Evolutionary conservation across 2,113 vertebrate genomes (phyloP), one percentile per base, ranked within the genome.

Genomic region (Rhinoptilus africanus): DNA sequence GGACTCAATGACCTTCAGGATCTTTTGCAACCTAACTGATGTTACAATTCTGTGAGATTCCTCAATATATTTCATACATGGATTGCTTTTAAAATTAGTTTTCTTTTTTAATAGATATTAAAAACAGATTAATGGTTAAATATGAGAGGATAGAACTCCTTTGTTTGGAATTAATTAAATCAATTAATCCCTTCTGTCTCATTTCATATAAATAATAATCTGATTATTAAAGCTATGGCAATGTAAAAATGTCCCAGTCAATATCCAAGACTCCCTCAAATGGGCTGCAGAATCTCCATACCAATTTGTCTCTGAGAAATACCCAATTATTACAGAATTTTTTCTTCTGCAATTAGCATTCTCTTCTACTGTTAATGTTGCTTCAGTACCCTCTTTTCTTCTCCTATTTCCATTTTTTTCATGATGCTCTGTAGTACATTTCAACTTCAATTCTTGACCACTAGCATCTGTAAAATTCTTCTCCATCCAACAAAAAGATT

Each of bases 51-150:
- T 39, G 12, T 81, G 30, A 18, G 14, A 82, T 54, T 81, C 28
- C 41, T 72, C 24, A 68, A 68, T 22, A 35, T 10, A 50, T 85
- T 92, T 85, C 12, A 45, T 81, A 47, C 6, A 57, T 6, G 1
- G 12, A 10, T 41, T 0, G 0, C 9, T 50, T 85, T 66, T 27
- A 24, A 76, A 63, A 68, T 41, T 22, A 64, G 19, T 37, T 37
- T 84, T 69, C 24, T 57, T 73, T 57, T 53, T 57, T 53, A 5
- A 51, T 1, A 59, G 6, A 10, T 7, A 41, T 27, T 64, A 48
- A 57, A 78, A 78, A 1, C 16, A 62, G 30, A 50, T 20, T 30
- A 16, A 6, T 67, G 4, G 48, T 59, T 28, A 57, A 63, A 28
- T 35, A 43, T 3, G 8, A 57, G 7, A 71, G 7, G 4, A 32